These are phyloP conservation scores for Neosilurus mollespiculum DNA, from an alignment of 2,797 vertebrate genomes.

Conservation along the genomic window DNA sequence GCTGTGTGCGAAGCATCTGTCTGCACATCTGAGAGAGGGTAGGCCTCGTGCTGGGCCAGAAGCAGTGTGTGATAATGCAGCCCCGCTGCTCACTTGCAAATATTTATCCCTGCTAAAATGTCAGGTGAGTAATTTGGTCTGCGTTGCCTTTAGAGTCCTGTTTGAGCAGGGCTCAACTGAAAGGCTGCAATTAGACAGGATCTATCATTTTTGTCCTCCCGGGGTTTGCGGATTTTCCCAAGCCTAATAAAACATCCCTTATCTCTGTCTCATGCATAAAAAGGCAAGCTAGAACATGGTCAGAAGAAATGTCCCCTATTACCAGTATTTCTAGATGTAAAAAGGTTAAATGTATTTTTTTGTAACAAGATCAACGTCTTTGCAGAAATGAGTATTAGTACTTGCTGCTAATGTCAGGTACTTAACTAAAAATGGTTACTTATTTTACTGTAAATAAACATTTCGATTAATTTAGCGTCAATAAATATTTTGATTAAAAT, in stretches of 20 bases:
- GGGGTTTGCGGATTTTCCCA: constrained; percentile 1
- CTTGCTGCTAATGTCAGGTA: background rate
- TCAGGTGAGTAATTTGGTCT: constrained; percentile 29
- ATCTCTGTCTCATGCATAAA: background rate
- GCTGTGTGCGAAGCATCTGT: constrained; percentile 37
- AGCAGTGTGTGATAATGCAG: constrained; percentile 37
- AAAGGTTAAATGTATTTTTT: background rate
- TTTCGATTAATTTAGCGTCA: background rate
- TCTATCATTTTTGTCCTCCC: background rate
- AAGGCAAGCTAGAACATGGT: background rate
- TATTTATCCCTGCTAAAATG: constrained; percentile 37
- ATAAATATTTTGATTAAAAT: background rate
- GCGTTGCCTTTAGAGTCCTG: constrained; percentile 9
- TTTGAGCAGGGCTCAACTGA: constrained; percentile 13
- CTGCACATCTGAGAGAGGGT: constrained; percentile 32
- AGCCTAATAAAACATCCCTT: background rate
- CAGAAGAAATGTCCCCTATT: background rate
- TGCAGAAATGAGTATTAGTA: background rate
- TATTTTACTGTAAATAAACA: background rate
- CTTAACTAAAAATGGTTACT: background rate
- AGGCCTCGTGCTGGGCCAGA: constrained; percentile 12
- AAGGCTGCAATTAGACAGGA: constrained; percentile 26
- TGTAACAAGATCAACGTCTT: background rate
- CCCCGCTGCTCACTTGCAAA: constrained; percentile 42
- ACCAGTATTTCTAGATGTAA: background rate